Evolutionary conservation across 2,797 vertebrate species (phyloP), one percentile per base, ranked within the genome.

Genomic region (Cryptoblepharus egeriae): DNA sequence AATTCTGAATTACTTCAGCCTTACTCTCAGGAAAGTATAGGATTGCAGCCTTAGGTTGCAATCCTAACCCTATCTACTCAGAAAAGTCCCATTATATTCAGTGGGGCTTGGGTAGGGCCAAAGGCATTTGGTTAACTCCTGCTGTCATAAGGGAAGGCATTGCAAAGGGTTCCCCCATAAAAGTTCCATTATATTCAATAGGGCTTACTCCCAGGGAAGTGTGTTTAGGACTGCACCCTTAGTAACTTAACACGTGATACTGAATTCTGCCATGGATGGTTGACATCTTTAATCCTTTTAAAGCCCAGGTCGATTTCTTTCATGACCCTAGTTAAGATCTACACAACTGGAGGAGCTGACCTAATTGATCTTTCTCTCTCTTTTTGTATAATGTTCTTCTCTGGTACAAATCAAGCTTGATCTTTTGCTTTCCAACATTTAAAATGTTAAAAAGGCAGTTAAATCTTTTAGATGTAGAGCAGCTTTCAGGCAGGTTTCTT

Each of bases 251-350:
- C 64, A 45, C 76, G 75, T 85, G 84, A 85, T 10, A 7, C 35
- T 39, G 45, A 85, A 70, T 70, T 68, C 49, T 82, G 37, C 71
- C 68, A 74, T 75, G 83, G 32, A 82, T 79, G 60, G 68, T 75
- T 91, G 88, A 84, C 49, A 24, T 88, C 86, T 61, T 92, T 58
- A 90, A 89, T 85, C 52, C 80, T 91, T 91, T 89, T 89, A 42
- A 91, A 0, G 49, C 83, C 72, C 67, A 7, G 80, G 78, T 68
- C 80, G 65, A 63, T 75, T 89, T 93, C 82, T 85, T 91, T 92
- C 87, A 86, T 89, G 75, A 75, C 77, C 15, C 24, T 77, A n/a
- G 49, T 61, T 69, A 49, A 49, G 74, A 20, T 6, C 6, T 55
- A 39, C 7, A 28, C 28, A 63, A 35, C 26, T 30, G 5, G 79